These are phyloP conservation scores for Chionis minor DNA, from an alignment of 2,113 vertebrate genomes.

Conservation along the genomic window DNA sequence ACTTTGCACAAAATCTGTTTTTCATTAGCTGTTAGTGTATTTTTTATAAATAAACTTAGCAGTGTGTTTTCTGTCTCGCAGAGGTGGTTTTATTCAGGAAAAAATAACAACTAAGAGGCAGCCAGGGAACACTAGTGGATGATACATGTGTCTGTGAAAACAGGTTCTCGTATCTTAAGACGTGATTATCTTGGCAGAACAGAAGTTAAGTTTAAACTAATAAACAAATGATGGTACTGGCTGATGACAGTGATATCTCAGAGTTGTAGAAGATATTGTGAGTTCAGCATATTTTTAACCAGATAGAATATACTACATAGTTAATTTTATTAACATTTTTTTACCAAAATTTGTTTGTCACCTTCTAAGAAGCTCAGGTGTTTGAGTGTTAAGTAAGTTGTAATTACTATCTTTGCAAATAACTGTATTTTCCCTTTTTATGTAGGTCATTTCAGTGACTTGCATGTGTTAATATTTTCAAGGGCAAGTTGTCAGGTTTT, in stretches of 20 bases:
- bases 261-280: constrained; percentile 1
- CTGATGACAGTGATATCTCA: not conserved
- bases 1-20: not conserved
- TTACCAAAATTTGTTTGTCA: not conserved
- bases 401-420: not conserved
- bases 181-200: constrained; percentile 49
- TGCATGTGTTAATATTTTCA: not conserved
- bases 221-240: constrained; percentile 7
- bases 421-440: not conserved
- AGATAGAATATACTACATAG: not conserved
- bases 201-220: constrained; percentile 18
- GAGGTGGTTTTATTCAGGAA: constrained; percentile 18
- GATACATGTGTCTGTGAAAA: constrained; percentile 46
- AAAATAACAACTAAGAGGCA: not conserved
- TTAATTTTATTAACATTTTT: not conserved
- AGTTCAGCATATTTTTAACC: not conserved
- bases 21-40: not conserved
- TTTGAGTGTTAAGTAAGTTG: not conserved
- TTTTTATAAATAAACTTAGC: not conserved
- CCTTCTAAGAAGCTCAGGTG: not conserved
- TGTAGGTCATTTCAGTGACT: not conserved
- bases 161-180: not conserved
- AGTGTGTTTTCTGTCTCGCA: not conserved
- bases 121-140: not conserved
- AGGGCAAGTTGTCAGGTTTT: not conserved